Conservation (phyloP, 2,888 invertebrate species). For the Eledona agricola region DNA sequence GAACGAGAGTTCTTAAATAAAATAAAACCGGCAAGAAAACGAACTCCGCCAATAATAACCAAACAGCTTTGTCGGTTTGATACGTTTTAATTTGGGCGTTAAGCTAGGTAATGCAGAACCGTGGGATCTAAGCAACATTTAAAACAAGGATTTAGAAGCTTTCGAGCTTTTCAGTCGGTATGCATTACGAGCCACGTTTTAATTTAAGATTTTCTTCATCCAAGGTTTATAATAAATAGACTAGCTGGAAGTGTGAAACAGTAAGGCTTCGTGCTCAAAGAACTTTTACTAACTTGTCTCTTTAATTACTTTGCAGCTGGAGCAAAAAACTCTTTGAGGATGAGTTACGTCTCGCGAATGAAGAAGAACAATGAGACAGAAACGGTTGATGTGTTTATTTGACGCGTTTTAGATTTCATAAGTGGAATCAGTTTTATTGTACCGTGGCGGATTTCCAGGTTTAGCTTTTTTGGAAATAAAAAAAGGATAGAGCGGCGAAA, state of each 20-base stretch:
- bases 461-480: too few relatives aligned
- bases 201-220: constrained; percentile 21
- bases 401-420: too few relatives aligned
- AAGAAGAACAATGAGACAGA: neutral
- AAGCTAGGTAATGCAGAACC: too few relatives aligned
- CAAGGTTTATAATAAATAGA: constrained; percentile 9
- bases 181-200: constrained; percentile 23
- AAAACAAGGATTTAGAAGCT: constrained; percentile 27
- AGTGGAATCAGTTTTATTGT: too few relatives aligned
- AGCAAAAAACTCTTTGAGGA: constrained; percentile 8
- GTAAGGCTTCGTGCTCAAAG: constrained; percentile 7
- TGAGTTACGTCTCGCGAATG: constrained; percentile 3
- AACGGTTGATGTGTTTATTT: too few relatives aligned
- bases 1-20: constrained; percentile 44
- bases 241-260: constrained; percentile 6
- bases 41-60: constrained; percentile 37
- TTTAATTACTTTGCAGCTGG: constrained; percentile 13
- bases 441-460: too few relatives aligned
- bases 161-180: constrained; percentile 19
- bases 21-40: constrained; percentile 48
- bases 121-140: too few relatives aligned
- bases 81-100: constrained; percentile 25
- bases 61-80: too few relatives aligned
- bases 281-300: constrained; percentile 6
- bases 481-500: too few relatives aligned